Evolutionary conservation across 2,888 invertebrate genomes (phyloP), one percentile per base, ranked within the genome.

Genomic region (Ecliptopera silaceata): DNA sequence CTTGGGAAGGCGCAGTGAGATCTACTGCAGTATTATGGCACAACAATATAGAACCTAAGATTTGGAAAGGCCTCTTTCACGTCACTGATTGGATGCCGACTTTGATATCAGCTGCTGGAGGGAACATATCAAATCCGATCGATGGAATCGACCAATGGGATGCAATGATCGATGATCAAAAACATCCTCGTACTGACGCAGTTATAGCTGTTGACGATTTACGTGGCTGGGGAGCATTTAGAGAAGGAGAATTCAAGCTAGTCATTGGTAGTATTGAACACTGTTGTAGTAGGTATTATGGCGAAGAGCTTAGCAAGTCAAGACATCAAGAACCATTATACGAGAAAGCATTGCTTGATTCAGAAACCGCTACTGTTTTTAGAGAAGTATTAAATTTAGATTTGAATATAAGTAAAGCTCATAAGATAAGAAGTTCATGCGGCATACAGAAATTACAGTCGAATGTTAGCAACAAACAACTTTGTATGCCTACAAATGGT

Each of bases 41-140:
- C 44, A 61, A 72, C 42, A 49, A 64, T 20, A 43, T 82, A 41
- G 94, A 94, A 70, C 92, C 95, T 0, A 89, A 92, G 65, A 86
- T 94, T 3, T 71, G 59, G 57, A 61, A 70, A 11, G 75, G 75
- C 3, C 82, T 96, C 56, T 92, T 97, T 59, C 96, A 96, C 74
- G 93, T 96, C 10, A 93, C 93, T 13, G 97, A 97, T 80, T 96
- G 95, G 94, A 74, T 96, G 44, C 96, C 97, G 0, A 97, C 97
- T 0, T 79, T 94, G 20, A 82, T 91, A 56, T 62, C 74, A 41
- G 81, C 79, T 13, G 80, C 80, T 47, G 81, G 81, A 38, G 78
- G 77, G 1, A 57, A 62, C 13, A 45, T 67, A 15, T 56, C 53
- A 10, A 71, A 77, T 1, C 80, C 86, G 48, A 74, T 94, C n/a